Base-by-base conservation (phyloP, 2,888 invertebrate genomes). In the Tiliacea citrago region DNA sequence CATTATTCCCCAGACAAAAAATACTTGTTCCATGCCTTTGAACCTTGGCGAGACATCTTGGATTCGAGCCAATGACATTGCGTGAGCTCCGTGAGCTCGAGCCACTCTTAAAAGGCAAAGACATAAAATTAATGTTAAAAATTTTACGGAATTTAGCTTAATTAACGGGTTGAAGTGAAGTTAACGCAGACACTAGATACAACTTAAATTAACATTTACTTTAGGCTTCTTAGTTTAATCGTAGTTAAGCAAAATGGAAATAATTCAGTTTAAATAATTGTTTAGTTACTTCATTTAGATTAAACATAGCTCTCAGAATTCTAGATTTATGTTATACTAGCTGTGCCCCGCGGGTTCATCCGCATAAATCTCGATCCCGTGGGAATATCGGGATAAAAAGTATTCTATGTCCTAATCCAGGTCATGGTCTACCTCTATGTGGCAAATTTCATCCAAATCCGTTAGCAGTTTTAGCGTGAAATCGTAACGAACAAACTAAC, bases 21-120 rank as follows among this genome's bases (percentile, higher is more conserved):
- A 95, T 95, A 93, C 91, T 92, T 91, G 91, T 92, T 88, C 90
- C 88, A 91, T 93, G 96, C 93, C 95, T 96, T 94, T 95, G 95
- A 96, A 95, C 95, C 93, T 95, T 95, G 95, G 96, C 95, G 93
- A 92, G 93, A 91, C 91, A 92, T 92, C 91, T 95, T 96, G 96
- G 96, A 94, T 83, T 80, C 70, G 74, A 83, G 96, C 96, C 96
- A 96, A 94, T 91, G 91, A 88, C 91, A 91, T 91, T 93, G 93
- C 93, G 90, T 91, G 91, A 90, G 90, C 86, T 89, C 82, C 92
- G 90, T 91, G 91, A 90, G 90, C 86, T 88, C 83, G 89, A 87
- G 86, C 89, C 88, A 90, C 89, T 91, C 86, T 89, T 89, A 91
- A 88, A 92, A 92, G 88, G 87, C 88, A 87, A 90, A 91, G 93